Base-by-base conservation (phyloP, 2,888 invertebrate species). In the Electrophaes corylata region DNA sequence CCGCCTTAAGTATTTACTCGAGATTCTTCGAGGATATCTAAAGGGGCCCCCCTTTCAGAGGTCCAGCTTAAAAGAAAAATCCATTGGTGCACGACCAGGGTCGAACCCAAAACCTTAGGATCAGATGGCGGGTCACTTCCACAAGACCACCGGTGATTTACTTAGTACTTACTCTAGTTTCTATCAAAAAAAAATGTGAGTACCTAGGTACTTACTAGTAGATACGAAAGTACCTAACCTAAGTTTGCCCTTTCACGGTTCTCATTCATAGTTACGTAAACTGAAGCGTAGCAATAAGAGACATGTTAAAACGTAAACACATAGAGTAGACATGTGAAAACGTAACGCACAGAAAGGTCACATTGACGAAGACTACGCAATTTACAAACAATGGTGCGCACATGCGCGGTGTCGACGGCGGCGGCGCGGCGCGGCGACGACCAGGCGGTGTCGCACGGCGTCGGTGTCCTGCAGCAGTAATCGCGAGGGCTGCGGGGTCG, bases 381-480 rank as follows among this genome's bases (percentile, higher is more conserved):
- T 85, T 84, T 82, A 82, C 81, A 84, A 88, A 89, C 84, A 88
- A 81, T 79, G 67, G 64, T 65, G 64, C 68, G 79, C 76, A 80
- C 81, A 83, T 85, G 86, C 83, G 83, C 80, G 67, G 65, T 60
- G n/a, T n/a, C n/a, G n/a, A n/a, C n/a, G n/a, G n/a, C n/a, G n/a
- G n/a, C n/a, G n/a, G n/a, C n/a, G n/a, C 65, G 69, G 70, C 54
- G 64, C 69, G 65, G 26, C 43, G 39, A 1, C 37, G 44, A 33
- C 58, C 66, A 70, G 69, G 63, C 69, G 64, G 19, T n/a, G n/a
- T n/a, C n/a, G n/a, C n/a, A n/a, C 51, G 46, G 41, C 39, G 58
- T 52, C 60, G 60, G 58, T 55, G 62, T 55, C 59, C 62, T 58
- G 67, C 67, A 66, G 67, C 67, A 66, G 74, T 68, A 61, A 60